Evolutionary conservation across 2,113 vertebrate species (phyloP), one percentile per base, ranked within the genome.

Genomic region (Cavia aperea): DNA sequence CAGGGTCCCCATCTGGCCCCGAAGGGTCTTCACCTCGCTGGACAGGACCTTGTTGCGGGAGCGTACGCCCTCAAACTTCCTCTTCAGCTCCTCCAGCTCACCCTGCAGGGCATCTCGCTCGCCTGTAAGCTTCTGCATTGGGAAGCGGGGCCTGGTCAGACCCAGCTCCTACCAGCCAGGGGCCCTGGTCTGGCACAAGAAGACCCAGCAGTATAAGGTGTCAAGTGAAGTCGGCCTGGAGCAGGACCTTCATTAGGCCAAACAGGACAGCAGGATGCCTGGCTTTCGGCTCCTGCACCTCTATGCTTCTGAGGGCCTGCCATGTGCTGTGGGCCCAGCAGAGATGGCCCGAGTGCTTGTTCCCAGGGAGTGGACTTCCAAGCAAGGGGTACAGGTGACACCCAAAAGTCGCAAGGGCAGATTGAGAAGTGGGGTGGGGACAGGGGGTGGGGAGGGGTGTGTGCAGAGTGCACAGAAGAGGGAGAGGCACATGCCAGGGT

Each of bases 41-140:
- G 98, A 97, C 89, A 99, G 97, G 39, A 98, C 93, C 95, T 97
- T 98, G 97, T 98, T 99, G 79, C 99, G 98, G 86, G 99, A 98
- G 96, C 95, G 98, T 2, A 97, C 89, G 0, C 98, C 98, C 0
- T 99, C 98, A 0, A 98, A 93, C 89, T 97, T 99, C 96, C 97
- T 99, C 95, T 96, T 98, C 95, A 98, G 9, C 2, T 98, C 98
- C 14, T 98, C 97, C 0, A 98, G 97, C 29, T 98, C 98, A 79
- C 95, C 98, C 92, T 98, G 97, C 33, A 99, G 98, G 21, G 93
- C 21, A 1, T 98, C 97, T 1, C 98, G 96, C 62, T 99, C 98
- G 0, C 62, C 70, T 0, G 96, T 95, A 58, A 99, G 97, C 95
- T 97, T 99, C 99, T 98, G 96, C 63, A 78, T 2, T 24, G 89